These are phyloP conservation scores for Zaprionus tsacasi DNA, from an alignment of 1,140 invertebrate genomes.

Conservation along the genomic window DNA sequence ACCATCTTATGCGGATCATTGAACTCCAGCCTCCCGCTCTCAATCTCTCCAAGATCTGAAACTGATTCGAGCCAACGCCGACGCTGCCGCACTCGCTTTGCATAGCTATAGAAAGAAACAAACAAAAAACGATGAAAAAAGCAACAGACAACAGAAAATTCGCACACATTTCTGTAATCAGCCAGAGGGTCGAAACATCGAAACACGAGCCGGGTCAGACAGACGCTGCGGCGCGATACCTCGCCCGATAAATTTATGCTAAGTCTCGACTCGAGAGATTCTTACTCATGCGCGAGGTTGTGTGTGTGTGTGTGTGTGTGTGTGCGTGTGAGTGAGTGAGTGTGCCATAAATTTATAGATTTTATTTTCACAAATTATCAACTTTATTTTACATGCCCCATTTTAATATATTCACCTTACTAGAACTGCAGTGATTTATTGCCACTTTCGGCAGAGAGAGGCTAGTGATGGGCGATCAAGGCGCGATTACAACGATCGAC, in stretches of 20 bases:
- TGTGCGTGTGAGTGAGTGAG: not conserved
- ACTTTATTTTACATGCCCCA: constrained; percentile 53
- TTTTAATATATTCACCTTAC: constrained; percentile 35
- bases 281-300: constrained; percentile 29
- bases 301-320: not conserved
- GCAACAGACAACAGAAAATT: constrained; percentile 42
- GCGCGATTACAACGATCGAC: not conserved
- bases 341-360: constrained; percentile 60
- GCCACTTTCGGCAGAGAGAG: constrained; percentile 5
- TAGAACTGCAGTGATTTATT: constrained; percentile 52
- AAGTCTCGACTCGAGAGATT: constrained; percentile 22
- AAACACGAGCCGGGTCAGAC: constrained; percentile 23
- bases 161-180: constrained; percentile 73
- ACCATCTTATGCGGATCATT: constrained; percentile 60
- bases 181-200: constrained; percentile 16
- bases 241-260: constrained; percentile 60
- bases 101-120: constrained; percentile 45
- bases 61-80: constrained; percentile 38
- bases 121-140: constrained; percentile 9
- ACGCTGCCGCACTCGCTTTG: constrained; percentile 65
- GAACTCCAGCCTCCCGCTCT: constrained; percentile 56
- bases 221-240: constrained; percentile 17
- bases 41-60: constrained; percentile 12
- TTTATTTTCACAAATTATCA: constrained; percentile 32
- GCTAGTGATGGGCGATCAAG: not conserved